Percentiles rank a stretch among this genome's conserved stretches.
Conservation (phyloP, 2,113 vertebrate species). For the Procavia capensis region DNA sequence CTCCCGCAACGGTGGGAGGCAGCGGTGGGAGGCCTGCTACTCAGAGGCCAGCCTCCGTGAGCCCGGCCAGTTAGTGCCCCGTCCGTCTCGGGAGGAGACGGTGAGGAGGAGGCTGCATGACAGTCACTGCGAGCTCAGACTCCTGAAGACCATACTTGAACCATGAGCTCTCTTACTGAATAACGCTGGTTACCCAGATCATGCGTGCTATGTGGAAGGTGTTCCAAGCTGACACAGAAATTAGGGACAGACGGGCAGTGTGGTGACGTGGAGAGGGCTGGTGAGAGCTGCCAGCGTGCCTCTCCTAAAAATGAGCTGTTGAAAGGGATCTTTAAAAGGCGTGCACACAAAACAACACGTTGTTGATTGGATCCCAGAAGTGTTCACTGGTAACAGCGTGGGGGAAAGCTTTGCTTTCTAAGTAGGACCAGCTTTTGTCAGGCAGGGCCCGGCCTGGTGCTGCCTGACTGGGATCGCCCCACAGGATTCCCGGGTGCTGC, state of each 20-base stretch:
- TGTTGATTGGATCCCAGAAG: conserved; percentile 27
- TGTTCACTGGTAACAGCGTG: background rate
- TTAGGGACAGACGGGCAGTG: background rate
- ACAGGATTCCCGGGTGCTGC: too few species aligned
- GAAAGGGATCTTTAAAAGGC: background rate
- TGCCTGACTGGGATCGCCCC: background rate
- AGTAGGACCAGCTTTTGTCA: background rate
- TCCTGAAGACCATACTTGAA: background rate
- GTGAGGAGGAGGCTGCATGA: too few species aligned
- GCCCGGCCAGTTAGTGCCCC: too few species aligned
- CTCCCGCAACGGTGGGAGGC: too few species aligned
- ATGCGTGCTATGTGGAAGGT: background rate
- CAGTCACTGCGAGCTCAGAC: too few species aligned
- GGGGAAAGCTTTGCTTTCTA: background rate
- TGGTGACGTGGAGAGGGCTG: background rate
- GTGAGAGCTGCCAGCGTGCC: background rate
- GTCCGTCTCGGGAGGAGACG: too few species aligned
- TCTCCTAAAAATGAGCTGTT: conserved; percentile 29
- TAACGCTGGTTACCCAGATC: background rate
- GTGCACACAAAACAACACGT: background rate
- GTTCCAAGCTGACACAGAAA: background rate
- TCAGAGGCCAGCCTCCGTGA: too few species aligned
- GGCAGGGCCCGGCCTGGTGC: background rate
- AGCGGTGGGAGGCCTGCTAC: too few species aligned
- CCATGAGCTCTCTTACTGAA: background rate